Evolutionary conservation across 2,888 invertebrate genomes (phyloP), one percentile per base, ranked within the genome.

Genomic region (Cheiracanthium punctorium): DNA sequence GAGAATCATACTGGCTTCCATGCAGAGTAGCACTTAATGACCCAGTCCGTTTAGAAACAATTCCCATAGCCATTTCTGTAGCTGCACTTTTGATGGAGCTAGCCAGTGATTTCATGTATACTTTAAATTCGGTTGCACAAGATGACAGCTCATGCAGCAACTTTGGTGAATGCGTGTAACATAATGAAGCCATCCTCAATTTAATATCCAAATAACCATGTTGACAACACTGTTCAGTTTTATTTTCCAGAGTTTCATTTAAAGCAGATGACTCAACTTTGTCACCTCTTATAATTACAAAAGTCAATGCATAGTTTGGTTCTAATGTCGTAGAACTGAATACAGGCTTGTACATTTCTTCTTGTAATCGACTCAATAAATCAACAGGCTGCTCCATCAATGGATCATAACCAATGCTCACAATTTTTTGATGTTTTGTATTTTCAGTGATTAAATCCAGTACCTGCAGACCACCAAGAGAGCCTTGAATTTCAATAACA

Each of bases 91-190:
- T 95, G 90, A 98, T 95, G 74, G 97, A 96, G 77, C 95, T 94
- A 17, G 97, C 96, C 89, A 97, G 93, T 91, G 96, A 95, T 79
- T 95, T 94, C 89, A 96, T 93, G 92, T 97, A 97, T 91, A 96
- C 96, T 91, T 96, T 96, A 92, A 98, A 97, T 92, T 97, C 96
- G 17, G 95, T 95, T 14, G 96, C 95, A 92, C 98, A 98, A 52
- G 96, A 95, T 90, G 95, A 95, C 87, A 98, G 93, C 91, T 98
- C 98, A 41, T 94, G 94, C 79, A 98, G 93, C 91, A 98, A 94
- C 89, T 95, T 94, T 0, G 97, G 96, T 75, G 96, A 97, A 92
- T 98, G 98, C 2, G 96, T 96, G 93, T 98, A 98, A 94, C 96
- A 96, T 82, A 98, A 95, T 48, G 97, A 96, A 0, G 97, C 97